Evolutionary conservation across 2,797 vertebrate genomes (phyloP), one percentile per base, ranked within the genome.

Genomic region (Danio choprae): DNA sequence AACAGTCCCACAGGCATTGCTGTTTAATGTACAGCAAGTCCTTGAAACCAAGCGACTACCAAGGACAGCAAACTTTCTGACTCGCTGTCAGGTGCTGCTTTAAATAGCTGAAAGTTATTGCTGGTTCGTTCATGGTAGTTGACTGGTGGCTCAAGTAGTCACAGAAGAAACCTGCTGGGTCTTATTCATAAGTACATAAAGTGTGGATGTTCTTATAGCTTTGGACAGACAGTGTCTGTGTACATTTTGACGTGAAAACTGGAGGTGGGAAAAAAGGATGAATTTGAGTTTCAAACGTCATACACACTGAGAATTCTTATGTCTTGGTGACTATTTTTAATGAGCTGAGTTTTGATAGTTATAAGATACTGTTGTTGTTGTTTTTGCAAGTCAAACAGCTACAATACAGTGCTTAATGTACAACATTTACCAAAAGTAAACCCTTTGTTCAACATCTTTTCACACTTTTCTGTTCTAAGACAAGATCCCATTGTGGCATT

Each of bases 41-140:
- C 92, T 93, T 93, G 92, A 94, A 93, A 90, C 85, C 87, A 87
- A 81, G 76, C 81, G 84, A 80, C 84, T 90, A 91, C 90, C 83
- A 91, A 89, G 90, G 90, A 91, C 88, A 81, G 77, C 70, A 18
- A 80, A 84, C 76, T 87, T 79, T 82, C 84, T 88, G 88, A 92
- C 90, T 90, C 88, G 77, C 85, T 86, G 83, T 86, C 85, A 86
- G 59, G 68, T 77, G 67, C 70, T 79, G 79, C 84, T 86, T 84
- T 86, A 86, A 86, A 86, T 86, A 84, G 77, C 77, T 82, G 75
- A 71, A 84, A 83, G 79, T 67, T 78, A 62, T 20, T 55, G 69
- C 18, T 60, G 43, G 50, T 80, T 67, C 50, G 13, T 75, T 56
- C 62, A 36, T 81, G 77, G 36, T 77, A 77, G 70, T 82, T 74